Conservation (phyloP, 1,140 invertebrate species). For the Phthorimaea operculella region DNA sequence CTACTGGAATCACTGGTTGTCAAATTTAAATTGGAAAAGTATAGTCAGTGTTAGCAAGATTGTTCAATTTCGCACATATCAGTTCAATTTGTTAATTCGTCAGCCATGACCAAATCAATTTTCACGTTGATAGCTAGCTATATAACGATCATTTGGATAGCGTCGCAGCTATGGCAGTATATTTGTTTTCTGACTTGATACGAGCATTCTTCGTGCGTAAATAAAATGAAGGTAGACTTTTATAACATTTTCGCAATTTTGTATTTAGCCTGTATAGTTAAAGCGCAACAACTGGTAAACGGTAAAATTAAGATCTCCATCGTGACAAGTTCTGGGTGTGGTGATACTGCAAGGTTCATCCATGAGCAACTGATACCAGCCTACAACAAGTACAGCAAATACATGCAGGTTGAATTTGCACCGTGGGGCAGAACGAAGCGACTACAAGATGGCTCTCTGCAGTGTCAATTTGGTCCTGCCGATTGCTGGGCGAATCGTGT, state of each 20-base stretch:
- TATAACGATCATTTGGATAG: no score
- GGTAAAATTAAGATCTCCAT: slow-evolving; percentile 22
- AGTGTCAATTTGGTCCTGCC: slow-evolving; percentile 21
- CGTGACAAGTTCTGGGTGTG: slow-evolving; percentile 22
- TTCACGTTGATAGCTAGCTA: no score
- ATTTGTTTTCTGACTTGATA: no score
- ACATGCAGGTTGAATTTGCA: slow-evolving; percentile 22
- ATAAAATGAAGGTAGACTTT: no score
- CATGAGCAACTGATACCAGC: slow-evolving; percentile 14
- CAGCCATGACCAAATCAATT: no score
- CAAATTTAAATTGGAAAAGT: neutral
- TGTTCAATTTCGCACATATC: no score
- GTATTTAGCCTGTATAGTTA: no score
- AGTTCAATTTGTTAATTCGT: no score
- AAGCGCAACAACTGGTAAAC: neutral
- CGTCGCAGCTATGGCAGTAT: no score
- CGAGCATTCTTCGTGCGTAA: no score
- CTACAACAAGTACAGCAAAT: slow-evolving; percentile 20
- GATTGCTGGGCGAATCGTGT: slow-evolving; percentile 26
- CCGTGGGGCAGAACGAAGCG: slow-evolving; percentile 25
- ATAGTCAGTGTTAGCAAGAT: no score
- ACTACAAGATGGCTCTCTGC: slow-evolving; percentile 11
- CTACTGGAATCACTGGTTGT: slow-evolving; percentile 9
- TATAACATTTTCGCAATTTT: no score
- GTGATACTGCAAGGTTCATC: slow-evolving; percentile 23